Evolutionary conservation across 2,113 vertebrate species (phyloP).

Genomic region (Pygoscelis adeliae): DNA sequence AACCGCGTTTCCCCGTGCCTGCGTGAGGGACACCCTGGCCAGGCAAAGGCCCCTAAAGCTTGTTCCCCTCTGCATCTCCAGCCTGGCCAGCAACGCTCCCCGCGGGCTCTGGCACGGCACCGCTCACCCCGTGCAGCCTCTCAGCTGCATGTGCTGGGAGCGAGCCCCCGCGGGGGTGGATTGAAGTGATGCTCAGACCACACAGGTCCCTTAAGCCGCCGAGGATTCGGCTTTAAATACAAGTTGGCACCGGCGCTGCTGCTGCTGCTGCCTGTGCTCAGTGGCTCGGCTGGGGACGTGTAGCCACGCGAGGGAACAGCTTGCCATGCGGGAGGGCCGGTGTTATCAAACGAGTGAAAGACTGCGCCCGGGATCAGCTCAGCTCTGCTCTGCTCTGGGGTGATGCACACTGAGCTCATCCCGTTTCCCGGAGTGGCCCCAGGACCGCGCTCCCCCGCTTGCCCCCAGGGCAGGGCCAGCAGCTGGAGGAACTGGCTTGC

Average conservation of each 20-base stretch:
- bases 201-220: not conserved
- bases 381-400: not conserved
- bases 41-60: not conserved
- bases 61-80: not conserved
- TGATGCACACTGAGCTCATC: fast-evolving
- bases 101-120: not conserved
- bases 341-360: not conserved
- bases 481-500: not conserved
- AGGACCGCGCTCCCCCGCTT: fast-evolving
- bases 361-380: not conserved
- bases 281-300: slow-evolving; percentile 8
- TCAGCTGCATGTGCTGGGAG: not conserved
- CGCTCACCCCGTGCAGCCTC: fast-evolving
- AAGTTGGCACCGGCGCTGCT: not conserved
- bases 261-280: not conserved
- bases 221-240: not conserved
- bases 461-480: not conserved
- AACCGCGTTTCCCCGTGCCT: fast-evolving
- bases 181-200: not conserved
- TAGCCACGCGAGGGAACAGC: slow-evolving; percentile 35
- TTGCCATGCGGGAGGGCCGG: not conserved
- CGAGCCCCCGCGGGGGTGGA: not conserved
- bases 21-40: not conserved
- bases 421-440: fast-evolving
- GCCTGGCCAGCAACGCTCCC: fast-evolving